A percentile compares a stretch with the other conserved stretches of the same genome.
Conservation (phyloP, 2,113 vertebrate genomes). For the Microcebus griseorufus region DNA sequence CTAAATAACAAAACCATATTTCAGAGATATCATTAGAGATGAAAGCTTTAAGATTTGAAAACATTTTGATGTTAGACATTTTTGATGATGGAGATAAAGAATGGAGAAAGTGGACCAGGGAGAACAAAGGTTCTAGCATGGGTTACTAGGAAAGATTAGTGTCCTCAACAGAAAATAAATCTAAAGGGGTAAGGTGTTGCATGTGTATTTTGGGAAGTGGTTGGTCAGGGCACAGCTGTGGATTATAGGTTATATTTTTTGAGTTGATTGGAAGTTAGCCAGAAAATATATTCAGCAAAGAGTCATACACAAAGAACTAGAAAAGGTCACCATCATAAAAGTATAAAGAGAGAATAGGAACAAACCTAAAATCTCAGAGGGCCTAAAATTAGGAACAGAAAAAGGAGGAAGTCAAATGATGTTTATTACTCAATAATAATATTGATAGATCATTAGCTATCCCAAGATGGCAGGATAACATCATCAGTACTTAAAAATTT, state of each 20-base stretch:
- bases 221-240: background rate
- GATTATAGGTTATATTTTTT: background rate
- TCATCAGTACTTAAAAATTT: background rate
- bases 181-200: background rate
- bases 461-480: background rate
- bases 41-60: background rate
- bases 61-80: background rate
- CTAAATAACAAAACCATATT: background rate
- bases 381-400: background rate
- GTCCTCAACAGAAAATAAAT: background rate
- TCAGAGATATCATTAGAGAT: background rate
- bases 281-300: background rate
- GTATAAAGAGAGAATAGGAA: background rate
- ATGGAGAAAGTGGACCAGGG: background rate
- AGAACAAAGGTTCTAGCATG: background rate
- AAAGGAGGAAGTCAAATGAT: background rate
- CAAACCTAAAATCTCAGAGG: background rate
- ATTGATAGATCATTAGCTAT: background rate
- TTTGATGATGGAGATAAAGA: background rate
- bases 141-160: background rate
- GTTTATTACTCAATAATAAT: background rate
- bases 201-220: background rate
- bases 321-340: background rate
- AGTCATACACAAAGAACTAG: background rate
- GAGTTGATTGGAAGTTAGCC: background rate